Evolutionary conservation across 2,113 vertebrate genomes (phyloP).

Genomic region (Cyprinodon brontotheroides): DNA sequence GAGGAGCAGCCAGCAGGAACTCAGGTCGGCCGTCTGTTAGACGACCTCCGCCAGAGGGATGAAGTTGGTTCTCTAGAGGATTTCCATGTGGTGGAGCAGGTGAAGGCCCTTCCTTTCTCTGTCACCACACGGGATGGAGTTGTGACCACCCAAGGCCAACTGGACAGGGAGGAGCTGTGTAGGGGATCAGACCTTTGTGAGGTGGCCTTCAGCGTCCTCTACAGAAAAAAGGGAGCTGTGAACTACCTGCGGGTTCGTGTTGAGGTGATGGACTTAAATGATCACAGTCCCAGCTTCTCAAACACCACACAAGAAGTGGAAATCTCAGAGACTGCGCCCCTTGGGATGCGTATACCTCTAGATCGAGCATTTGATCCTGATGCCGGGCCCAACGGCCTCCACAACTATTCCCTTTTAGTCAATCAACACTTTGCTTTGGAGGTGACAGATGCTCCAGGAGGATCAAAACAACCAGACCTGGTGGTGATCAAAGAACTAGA

Average conservation of each 20-base stretch:
- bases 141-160: conserved; percentile 81
- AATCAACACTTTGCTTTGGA: conserved; percentile 90
- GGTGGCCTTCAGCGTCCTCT: conserved; percentile 87
- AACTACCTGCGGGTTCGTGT: conserved; percentile 84
- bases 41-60: conserved; percentile 79
- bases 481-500: conserved; percentile 90
- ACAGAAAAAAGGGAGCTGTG: conserved; percentile 71
- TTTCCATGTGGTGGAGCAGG: conserved; percentile 87
- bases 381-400: conserved; percentile 80
- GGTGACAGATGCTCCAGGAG: conserved; percentile 78
- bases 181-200: conserved; percentile 83
- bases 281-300: conserved; percentile 87
- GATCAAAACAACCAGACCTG: conserved; percentile 84
- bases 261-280: conserved; percentile 90
- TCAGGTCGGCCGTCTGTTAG: conserved; percentile 82
- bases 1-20: conserved; percentile 88
- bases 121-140: conserved; percentile 80
- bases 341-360: conserved; percentile 86
- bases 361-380: conserved; percentile 88
- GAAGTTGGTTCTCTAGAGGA: conserved; percentile 63
- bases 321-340: conserved; percentile 87
- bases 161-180: conserved; percentile 92
- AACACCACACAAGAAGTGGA: conserved; percentile 86
- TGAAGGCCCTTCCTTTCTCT: conserved; percentile 78
- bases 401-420: conserved; percentile 85